phyloP scores from a whole-genome alignment of 2,888 invertebrate genomes.

The Leptinotarsa juncta region DNA sequence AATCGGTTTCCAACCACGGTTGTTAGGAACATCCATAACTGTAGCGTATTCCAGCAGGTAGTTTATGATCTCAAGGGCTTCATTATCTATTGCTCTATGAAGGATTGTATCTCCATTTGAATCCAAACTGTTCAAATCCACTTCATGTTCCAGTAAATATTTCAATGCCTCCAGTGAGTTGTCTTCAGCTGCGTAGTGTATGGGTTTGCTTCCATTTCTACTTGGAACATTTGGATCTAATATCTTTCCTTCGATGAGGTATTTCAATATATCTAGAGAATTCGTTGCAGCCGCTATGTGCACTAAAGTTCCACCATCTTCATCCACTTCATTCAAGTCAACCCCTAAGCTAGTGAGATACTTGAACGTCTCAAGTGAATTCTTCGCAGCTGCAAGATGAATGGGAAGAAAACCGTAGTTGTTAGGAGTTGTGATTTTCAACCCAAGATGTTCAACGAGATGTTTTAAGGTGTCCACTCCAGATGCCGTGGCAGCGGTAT shows the following conservation, averaged over 20 bases:
- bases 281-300: conserved; percentile 8
- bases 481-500: conserved; percentile 9
- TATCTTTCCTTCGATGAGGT: background rate
- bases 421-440: background rate
- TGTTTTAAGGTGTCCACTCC: background rate
- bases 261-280: background rate
- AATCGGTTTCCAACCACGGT: background rate
- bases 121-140: background rate
- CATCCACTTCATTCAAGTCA: background rate
- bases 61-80: background rate
- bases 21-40: background rate
- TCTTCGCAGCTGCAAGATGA: conserved; percentile 13
- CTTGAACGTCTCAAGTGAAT: background rate
- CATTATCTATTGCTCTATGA: background rate
- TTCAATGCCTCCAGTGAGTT: background rate
- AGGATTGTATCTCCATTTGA: background rate
- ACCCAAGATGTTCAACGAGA: background rate
- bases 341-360: conserved; percentile 7
- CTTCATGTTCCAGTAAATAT: conserved; percentile 2
- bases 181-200: background rate
- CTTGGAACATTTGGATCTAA: conserved; percentile 9
- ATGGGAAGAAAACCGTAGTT: conserved; percentile 4
- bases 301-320: background rate
- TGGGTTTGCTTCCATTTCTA: background rate
- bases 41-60: background rate